These are phyloP conservation scores for Sus cebifrons DNA, from an alignment of 2,797 vertebrate genomes.

Conservation along the genomic window DNA sequence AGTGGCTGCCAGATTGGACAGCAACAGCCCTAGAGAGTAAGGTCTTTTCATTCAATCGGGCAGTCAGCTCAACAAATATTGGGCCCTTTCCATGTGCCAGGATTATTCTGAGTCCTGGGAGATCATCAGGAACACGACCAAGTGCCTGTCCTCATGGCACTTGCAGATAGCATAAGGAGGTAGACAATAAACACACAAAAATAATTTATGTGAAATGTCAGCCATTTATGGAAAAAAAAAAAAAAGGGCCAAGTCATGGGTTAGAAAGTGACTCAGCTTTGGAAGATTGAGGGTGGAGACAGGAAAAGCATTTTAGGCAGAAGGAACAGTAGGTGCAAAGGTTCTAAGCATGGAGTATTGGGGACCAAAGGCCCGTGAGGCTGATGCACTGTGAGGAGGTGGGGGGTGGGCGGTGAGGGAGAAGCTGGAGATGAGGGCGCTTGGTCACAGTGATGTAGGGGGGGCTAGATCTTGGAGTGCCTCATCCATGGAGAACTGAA, in stretches of 20 bases:
- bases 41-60: not conserved
- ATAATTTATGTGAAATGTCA: not conserved
- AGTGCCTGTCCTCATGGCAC: not conserved
- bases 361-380: not conserved
- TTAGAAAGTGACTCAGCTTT: not conserved
- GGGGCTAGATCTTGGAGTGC: not conserved
- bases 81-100: not conserved
- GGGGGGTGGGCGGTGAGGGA: not conserved
- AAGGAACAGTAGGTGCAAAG: not conserved
- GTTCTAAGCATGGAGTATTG: not conserved
- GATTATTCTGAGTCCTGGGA: not conserved
- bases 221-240: not conserved
- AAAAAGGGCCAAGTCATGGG: not conserved
- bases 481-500: not conserved
- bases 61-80: not conserved
- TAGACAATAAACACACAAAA: not conserved
- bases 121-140: not conserved
- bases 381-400: not conserved
- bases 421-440: too few relatives aligned
- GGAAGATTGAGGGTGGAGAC: not conserved
- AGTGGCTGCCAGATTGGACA: not conserved
- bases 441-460: not conserved
- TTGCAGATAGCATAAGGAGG: not conserved
- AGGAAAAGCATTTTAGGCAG: not conserved
- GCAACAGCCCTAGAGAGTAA: not conserved